Evolutionary conservation across 1,140 invertebrate species (phyloP), one percentile per base, ranked within the genome.

Genomic region (Ceratosolen solmsi): DNA sequence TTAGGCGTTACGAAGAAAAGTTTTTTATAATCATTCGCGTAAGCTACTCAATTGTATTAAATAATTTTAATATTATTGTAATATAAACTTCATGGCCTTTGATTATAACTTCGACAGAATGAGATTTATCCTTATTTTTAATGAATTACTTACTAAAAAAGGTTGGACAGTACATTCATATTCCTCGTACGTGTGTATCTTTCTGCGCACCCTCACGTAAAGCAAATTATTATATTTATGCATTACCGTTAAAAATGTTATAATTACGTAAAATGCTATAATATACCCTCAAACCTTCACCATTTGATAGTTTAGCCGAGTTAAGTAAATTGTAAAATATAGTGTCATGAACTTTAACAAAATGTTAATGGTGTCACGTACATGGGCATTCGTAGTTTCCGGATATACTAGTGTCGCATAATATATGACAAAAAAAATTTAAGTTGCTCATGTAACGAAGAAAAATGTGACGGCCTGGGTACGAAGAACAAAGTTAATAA

Each of bases 361-460:
- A 65, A 65, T 65, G 1, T 65, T 36, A 65, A 36, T 65, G 58
- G 25, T 30, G 30, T 65, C 60, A 65, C 60, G 63, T 68, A 38
- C 63, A 68, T 68, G 20, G 5, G 1, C 9, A 38, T 68, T 68
- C 27, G 4, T 11, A 68, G 36, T 38, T 36, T 68, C 30, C 22
- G 22, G 63, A 68, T 38, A 33, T 63, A 68, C 33, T 15, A 36
- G 30, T 68, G 36, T 68, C 36, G 7, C 63, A 68, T 33, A 38
- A 68, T 68, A 63, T 63, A 15, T 38, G 63, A 68, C 7, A 17
- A 65, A 38, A n/a, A n/a, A 68, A 68, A 68, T 68, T 38, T 22
- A 68, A 68, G 20, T 68, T 68, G 63, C 20, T 68, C 20, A 11
- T 36, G 11, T 65, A 36, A 36, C 1, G 30, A 20, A 65, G 60